Evolutionary conservation across 2,113 vertebrate genomes (phyloP).

Genomic region (Hystrix cristata): DNA sequence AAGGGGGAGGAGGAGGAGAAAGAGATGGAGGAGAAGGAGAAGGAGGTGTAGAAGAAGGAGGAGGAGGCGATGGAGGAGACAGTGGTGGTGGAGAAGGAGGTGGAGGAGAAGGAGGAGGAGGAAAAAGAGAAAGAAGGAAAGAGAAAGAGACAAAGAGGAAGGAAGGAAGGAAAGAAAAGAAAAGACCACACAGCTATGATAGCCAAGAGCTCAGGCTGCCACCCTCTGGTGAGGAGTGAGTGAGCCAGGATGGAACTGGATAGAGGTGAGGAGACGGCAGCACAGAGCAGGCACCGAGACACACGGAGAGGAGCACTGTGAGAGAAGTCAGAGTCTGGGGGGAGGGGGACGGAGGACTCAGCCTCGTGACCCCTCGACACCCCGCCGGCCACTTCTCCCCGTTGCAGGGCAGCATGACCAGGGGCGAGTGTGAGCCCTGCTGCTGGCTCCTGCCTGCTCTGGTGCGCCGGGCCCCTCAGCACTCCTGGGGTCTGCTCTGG

Average conservation of each 20-base stretch:
- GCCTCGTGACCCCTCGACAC: not conserved
- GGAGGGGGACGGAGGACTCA: accelerated
- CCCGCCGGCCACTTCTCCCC: not conserved
- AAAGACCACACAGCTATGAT: not conserved
- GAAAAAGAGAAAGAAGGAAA: not conserved
- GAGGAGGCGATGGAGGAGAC: no score
- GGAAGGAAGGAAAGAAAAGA: not conserved
- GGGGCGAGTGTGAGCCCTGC: not conserved
- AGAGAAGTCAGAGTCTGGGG: accelerated
- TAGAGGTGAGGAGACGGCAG: not conserved
- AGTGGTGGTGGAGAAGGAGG: no score
- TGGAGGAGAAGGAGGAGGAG: no score
- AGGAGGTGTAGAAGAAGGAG: no score
- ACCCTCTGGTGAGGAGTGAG: not conserved
- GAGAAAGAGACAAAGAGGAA: not conserved
- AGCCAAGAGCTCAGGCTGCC: not conserved
- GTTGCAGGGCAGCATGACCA: accelerated
- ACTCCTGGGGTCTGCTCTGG: not conserved
- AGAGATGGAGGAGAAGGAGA: no score
- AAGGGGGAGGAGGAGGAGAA: no score
- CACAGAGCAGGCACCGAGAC: not conserved
- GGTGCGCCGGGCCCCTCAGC: accelerated
- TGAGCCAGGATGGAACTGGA: not conserved
- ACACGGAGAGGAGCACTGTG: accelerated
- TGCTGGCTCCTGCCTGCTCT: not conserved